Conservation (phyloP, 2,113 vertebrate genomes). For the Osmerus mordax region DNA sequence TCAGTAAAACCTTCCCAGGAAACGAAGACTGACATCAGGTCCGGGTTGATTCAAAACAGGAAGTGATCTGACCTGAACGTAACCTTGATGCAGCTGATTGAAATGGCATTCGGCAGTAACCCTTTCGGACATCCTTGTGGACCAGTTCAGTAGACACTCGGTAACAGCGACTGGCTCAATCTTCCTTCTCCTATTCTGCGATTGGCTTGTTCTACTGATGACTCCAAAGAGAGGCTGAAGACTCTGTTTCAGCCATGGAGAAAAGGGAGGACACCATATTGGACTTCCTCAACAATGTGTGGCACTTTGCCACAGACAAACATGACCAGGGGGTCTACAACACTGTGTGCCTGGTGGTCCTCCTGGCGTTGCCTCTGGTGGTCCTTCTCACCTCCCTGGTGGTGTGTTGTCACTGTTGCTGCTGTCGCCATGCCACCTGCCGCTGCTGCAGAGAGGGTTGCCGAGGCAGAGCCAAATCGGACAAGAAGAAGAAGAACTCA, state of each 20-base stretch:
- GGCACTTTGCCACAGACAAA: constrained; percentile 76
- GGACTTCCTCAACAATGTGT: constrained; percentile 79
- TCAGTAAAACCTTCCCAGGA: background rate
- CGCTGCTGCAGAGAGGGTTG: constrained; percentile 49
- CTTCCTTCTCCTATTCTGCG: background rate
- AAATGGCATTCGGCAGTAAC: too few species aligned
- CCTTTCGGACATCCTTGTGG: too few species aligned
- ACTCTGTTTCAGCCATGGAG: constrained; percentile 52
- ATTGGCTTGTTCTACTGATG: background rate
- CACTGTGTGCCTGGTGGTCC: constrained; percentile 82
- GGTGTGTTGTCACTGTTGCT: constrained; percentile 92
- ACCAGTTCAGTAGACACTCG: too few species aligned
- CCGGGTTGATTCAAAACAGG: too few species aligned
- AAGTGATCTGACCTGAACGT: too few species aligned
- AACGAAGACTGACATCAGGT: too few species aligned
- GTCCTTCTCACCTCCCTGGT: constrained; percentile 73
- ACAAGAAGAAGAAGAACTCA: constrained; percentile 76
- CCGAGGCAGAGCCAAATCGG: constrained; percentile 32
- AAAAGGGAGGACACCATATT: constrained; percentile 71
- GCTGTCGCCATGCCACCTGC: constrained; percentile 63
- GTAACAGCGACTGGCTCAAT: too few species aligned
- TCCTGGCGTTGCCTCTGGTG: constrained; percentile 80
- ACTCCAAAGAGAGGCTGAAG: background rate
- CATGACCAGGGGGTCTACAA: constrained; percentile 87
- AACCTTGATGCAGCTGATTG: too few species aligned